These are phyloP conservation scores for Corynorhinus townsendii DNA, from an alignment of 2,113 vertebrate genomes.

Conservation along the genomic window DNA sequence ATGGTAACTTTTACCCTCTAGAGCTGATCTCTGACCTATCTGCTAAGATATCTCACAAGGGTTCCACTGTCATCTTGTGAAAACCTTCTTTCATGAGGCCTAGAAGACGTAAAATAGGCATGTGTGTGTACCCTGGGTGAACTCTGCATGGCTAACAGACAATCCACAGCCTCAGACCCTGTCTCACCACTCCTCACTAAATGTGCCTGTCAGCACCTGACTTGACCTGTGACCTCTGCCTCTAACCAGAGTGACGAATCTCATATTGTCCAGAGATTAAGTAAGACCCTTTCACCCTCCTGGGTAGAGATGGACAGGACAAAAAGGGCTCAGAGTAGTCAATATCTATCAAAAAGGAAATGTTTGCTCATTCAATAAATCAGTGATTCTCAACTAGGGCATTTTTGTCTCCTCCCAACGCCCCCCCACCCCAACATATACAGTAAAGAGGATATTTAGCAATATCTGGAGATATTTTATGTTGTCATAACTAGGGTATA, in stretches of 20 bases:
- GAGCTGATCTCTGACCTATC: constrained; percentile 45
- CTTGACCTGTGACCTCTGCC: neutral
- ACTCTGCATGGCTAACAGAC: neutral
- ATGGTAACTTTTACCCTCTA: constrained; percentile 54
- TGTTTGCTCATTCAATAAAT: neutral
- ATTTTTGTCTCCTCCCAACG: neutral
- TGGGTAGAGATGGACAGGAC: neutral
- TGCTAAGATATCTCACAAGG: constrained; percentile 61
- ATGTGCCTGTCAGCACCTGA: constrained; percentile 37
- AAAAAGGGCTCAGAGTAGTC: neutral
- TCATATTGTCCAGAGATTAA: neutral
- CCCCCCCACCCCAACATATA: too few relatives aligned
- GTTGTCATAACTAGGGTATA: neutral
- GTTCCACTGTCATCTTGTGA: constrained; percentile 50
- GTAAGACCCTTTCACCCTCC: neutral
- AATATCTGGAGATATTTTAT: neutral
- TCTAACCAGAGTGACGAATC: neutral
- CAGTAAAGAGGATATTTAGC: neutral
- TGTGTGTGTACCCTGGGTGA: neutral
- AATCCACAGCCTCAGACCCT: neutral
- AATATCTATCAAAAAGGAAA: neutral
- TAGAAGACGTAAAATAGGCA: constrained; percentile 27
- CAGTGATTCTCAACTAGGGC: neutral
- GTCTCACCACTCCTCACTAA: neutral
- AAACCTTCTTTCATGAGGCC: constrained; percentile 67